Evolutionary conservation across 30 jellyfish, hydroid and myxozoan species (phyloP).

Genomic region (Phacellophora camtschatica): DNA sequence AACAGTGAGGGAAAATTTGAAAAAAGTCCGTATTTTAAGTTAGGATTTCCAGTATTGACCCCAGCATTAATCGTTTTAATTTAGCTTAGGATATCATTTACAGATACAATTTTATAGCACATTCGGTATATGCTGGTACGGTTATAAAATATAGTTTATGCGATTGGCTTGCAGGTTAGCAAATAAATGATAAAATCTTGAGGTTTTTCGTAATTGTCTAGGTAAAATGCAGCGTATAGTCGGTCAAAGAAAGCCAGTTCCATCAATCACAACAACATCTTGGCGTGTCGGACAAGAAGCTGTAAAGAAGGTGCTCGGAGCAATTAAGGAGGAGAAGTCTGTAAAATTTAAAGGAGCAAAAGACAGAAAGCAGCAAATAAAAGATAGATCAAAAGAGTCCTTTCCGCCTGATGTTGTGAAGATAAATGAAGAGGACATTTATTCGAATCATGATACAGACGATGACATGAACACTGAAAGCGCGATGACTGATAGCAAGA

Average conservation of each 20-base stretch:
- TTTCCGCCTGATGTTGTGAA: neutral
- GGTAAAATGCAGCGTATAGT: conserved; percentile 69
- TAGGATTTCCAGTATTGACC: too few species aligned
- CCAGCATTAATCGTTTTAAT: too few species aligned
- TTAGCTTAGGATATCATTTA: too few species aligned
- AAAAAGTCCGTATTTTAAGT: too few species aligned
- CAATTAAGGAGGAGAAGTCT: conserved; percentile 27
- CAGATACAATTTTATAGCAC: too few species aligned
- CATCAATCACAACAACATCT: conserved; percentile 71
- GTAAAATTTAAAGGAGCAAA: neutral
- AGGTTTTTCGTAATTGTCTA: neutral
- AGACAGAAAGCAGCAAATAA: neutral
- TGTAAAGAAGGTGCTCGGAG: conserved; percentile 57
- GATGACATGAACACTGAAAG: neutral
- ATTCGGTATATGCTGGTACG: too few species aligned
- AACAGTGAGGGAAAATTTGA: too few species aligned
- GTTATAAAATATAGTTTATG: neutral
- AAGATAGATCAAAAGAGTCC: neutral
- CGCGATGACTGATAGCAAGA: neutral
- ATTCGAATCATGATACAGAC: neutral
- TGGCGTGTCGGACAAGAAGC: conserved; percentile 94
- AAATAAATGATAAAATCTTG: neutral
- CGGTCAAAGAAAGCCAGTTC: conserved; percentile 49
- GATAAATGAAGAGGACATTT: neutral
- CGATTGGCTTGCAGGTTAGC: neutral